Conservation (phyloP, 1,140 invertebrate species). For the Platyscapa corneri region DNA sequence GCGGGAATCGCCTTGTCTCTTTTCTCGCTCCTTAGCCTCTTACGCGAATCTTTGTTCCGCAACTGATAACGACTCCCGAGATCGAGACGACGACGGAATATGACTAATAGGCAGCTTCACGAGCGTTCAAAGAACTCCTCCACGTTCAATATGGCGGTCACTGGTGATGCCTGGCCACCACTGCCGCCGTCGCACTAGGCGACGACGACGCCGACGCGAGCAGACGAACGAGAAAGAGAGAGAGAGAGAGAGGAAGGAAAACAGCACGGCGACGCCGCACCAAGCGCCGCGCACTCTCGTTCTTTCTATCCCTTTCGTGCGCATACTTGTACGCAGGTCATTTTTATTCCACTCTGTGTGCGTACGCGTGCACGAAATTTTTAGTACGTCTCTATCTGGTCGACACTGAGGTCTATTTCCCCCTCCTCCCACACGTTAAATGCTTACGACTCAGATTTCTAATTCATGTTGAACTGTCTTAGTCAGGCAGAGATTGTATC, state of each 20-base stretch:
- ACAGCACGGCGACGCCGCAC: constrained; percentile 61
- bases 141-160: constrained; percentile 60
- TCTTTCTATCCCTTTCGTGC: constrained; percentile 38
- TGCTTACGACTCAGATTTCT: background rate
- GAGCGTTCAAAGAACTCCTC: background rate
- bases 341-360: constrained; percentile 12
- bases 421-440: background rate
- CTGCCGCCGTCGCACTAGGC: constrained; percentile 56
- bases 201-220: constrained; percentile 60
- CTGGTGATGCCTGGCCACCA: constrained; percentile 60
- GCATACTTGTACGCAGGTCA: constrained; percentile 61
- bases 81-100: background rate
- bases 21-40: background rate
- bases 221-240: constrained; percentile 48
- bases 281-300: constrained; percentile 52
- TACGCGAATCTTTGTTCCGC: background rate
- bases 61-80: background rate
- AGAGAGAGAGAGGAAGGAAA: constrained; percentile 54
- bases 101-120: background rate
- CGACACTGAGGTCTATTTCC: background rate
- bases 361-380: constrained; percentile 1
- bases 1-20: background rate
- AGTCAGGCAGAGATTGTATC: background rate
- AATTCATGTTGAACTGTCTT: background rate
- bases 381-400: background rate